These are phyloP conservation scores for Ostrea edulis DNA, from an alignment of 1,140 invertebrate species.

Conservation along the genomic window DNA sequence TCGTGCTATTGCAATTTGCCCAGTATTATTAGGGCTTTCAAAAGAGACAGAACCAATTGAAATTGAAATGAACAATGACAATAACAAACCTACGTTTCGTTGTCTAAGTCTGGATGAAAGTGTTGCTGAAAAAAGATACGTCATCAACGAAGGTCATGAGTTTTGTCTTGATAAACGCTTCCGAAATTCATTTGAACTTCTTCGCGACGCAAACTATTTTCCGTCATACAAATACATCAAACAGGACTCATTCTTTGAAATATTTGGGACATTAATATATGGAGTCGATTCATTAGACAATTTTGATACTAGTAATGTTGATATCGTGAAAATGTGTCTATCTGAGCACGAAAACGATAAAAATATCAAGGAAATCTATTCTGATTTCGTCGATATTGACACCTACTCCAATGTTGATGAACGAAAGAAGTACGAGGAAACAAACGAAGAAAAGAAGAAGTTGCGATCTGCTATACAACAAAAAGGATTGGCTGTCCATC, in stretches of 20 bases:
- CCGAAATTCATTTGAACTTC: background rate
- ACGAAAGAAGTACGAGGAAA: background rate
- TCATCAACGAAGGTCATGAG: background rate
- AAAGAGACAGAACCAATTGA: too few species aligned
- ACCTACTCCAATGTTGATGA: background rate
- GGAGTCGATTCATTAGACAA: background rate
- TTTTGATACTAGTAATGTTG: too few species aligned
- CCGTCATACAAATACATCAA: too few species aligned
- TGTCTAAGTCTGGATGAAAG: too few species aligned
- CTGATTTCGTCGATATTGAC: too few species aligned
- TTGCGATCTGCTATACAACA: background rate
- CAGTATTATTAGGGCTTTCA: too few species aligned
- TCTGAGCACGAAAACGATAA: too few species aligned
- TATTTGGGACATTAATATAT: background rate
- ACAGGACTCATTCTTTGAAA: background rate
- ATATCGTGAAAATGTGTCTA: too few species aligned
- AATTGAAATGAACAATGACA: too few species aligned
- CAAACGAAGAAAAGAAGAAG: background rate
- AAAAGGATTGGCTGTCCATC: background rate
- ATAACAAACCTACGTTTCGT: too few species aligned
- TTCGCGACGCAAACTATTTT: background rate
- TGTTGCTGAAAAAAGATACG: background rate
- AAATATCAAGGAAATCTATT: too few species aligned
- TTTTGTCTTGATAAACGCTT: constrained; percentile 18
- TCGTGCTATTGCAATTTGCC: too few species aligned